Conservation (phyloP, 1,140 invertebrate genomes). For the Oscheius sp. region DNA sequence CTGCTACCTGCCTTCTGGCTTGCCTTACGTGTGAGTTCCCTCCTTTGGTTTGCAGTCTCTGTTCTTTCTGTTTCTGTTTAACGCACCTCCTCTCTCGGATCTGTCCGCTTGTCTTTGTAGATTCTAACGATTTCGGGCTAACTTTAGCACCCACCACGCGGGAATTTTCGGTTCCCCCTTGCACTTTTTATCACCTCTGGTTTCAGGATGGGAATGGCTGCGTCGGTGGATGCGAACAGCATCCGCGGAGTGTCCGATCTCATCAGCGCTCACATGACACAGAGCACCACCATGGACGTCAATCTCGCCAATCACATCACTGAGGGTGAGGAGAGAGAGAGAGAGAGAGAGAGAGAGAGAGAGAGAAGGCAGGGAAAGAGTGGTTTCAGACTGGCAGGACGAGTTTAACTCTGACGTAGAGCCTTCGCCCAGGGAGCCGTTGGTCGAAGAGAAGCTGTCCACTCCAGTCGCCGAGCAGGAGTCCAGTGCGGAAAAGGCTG, state of each 20-base stretch:
- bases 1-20: neutral
- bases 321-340: constrained; percentile 3
- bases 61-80: neutral
- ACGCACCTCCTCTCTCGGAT: neutral
- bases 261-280: constrained; percentile 58
- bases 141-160: neutral
- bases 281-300: constrained; percentile 57
- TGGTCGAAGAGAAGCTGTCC: constrained; percentile 6
- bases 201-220: constrained; percentile 47
- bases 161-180: neutral
- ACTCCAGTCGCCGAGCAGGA: constrained; percentile 25
- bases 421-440: constrained; percentile 44
- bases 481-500: constrained; percentile 19
- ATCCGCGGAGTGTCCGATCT: constrained; percentile 58
- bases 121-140: constrained; percentile 1
- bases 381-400: constrained; percentile 53
- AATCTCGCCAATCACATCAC: constrained; percentile 60
- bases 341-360: neutral
- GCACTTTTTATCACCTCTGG: neutral
- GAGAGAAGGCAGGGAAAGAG: neutral
- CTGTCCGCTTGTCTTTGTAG: too few relatives aligned
- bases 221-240: constrained; percentile 58
- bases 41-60: neutral
- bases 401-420: constrained; percentile 57
- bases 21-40: constrained; percentile 8